Base-by-base conservation (phyloP, 2,888 invertebrate species). In the Dusona sp. region DNA sequence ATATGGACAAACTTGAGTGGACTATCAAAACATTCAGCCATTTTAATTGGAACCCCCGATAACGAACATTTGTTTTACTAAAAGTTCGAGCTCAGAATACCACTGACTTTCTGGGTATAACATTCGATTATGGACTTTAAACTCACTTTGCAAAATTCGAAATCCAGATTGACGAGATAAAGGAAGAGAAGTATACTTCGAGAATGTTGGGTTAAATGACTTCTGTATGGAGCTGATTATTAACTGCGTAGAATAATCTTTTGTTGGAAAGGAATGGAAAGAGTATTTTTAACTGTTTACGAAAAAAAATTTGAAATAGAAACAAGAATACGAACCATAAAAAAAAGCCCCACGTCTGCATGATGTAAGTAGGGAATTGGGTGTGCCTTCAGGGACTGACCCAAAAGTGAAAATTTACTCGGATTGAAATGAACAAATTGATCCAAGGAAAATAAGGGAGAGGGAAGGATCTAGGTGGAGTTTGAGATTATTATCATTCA, bases 401-500 rank as follows among this genome's bases (percentile, higher is more conserved):
- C 25, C n/a, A n/a, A 77, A 61, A 77, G 48, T 48, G 33, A 29
- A 48, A 67, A 54, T 45, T 45, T 29, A 16, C 54, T 67, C n/a
- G 45, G n/a, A 33, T 33, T 16, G 38, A 77, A 70, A 72, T 19
- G 19, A 61, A 75, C n/a, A 54, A 42, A 72, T 22, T 54, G 29
- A 33, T 29, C 4, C 11, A 36, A 48, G 8, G 38, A 13, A 13
- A 67, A 42, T 29, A 22, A 29, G n/a, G 22, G 36, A 67, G n/a
- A 22, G 54, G 38, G 72, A 11, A n/a, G 11, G 25, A n/a, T 45
- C 36, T n/a, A 57, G 75, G 45, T n/a, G 29, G 77, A 36, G 67
- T 57, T 79, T 65, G 51, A 92, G 94, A 94, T 94, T 92, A 92
- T 92, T 93, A 93, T 93, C 93, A 90, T 91, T 89, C 89, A 90